These are phyloP conservation scores for Ostrea denselamellosa DNA, from an alignment of 1,140 invertebrate species.

Conservation along the genomic window DNA sequence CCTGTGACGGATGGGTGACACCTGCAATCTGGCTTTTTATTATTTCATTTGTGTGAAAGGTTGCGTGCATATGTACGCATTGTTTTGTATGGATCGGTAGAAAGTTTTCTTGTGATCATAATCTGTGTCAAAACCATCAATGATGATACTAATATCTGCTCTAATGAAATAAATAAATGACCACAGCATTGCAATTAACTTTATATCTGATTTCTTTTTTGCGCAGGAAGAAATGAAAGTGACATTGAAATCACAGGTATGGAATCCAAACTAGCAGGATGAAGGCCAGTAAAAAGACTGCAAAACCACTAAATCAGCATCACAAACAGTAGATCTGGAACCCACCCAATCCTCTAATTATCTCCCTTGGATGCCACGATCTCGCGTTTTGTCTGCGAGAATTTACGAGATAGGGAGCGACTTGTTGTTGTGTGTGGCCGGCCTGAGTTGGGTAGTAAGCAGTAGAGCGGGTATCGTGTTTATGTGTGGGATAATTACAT, in stretches of 20 bases:
- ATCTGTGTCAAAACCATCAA: neutral
- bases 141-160: neutral
- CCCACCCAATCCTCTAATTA: neutral
- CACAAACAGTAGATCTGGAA: constrained; percentile 3
- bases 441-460: neutral
- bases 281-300: neutral
- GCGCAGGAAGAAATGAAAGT: neutral
- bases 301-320: neutral
- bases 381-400: constrained; percentile 12
- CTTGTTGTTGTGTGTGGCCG: constrained; percentile 27
- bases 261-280: neutral
- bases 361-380: neutral
- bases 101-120: no score
- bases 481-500: constrained; percentile 22
- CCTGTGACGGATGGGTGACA: neutral
- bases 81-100: neutral
- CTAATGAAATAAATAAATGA: neutral
- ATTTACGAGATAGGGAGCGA: constrained; percentile 31
- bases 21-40: neutral
- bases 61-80: neutral
- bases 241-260: neutral
- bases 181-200: neutral
- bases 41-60: neutral
- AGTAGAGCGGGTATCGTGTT: constrained; percentile 19
- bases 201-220: neutral